Conservation (phyloP, 2,113 vertebrate genomes). For the Boleophthalmus pectinirostris region DNA sequence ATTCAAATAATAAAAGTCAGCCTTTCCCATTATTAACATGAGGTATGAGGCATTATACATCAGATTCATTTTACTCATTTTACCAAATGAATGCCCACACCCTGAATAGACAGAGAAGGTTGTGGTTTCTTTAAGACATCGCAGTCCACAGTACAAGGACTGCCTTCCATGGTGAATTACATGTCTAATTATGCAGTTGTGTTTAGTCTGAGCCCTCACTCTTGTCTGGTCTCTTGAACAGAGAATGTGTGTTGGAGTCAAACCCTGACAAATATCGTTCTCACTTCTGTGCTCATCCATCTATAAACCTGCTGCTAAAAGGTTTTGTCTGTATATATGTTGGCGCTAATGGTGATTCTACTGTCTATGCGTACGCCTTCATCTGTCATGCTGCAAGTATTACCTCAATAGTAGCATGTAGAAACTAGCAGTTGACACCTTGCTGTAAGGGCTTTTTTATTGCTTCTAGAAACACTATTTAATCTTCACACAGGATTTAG, state of each 20-base stretch:
- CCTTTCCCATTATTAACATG: not conserved
- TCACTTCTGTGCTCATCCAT: conserved; percentile 16
- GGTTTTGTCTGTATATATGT: conserved; percentile 46
- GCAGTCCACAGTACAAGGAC: conserved; percentile 25
- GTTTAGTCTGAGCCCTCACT: conserved; percentile 68
- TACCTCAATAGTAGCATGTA: conserved; percentile 43
- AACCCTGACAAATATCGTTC: conserved; percentile 41
- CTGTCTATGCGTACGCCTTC: conserved; percentile 52
- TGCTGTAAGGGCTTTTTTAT: conserved; percentile 26
- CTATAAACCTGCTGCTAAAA: conserved; percentile 58
- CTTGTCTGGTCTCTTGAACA: conserved; percentile 50
- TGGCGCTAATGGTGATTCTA: conserved; percentile 51
- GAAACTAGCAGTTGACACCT: conserved; percentile 44
- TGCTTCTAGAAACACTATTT: conserved; percentile 30
- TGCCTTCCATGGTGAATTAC: conserved; percentile 56
- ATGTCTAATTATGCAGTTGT: conserved; percentile 61
- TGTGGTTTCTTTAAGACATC: conserved; percentile 45
- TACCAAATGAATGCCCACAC: conserved; percentile 20
- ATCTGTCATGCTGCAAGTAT: conserved; percentile 55
- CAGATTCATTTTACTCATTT: conserved; percentile 28
- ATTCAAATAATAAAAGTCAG: not conserved
- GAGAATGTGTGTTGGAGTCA: conserved; percentile 36
- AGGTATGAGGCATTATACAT: conserved; percentile 8
- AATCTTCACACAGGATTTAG: conserved; percentile 18
- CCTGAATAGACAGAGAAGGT: conserved; percentile 23